phyloP scores from a whole-genome alignment of 92 coral and sea anemone genomes.

The Porites evermanni region DNA sequence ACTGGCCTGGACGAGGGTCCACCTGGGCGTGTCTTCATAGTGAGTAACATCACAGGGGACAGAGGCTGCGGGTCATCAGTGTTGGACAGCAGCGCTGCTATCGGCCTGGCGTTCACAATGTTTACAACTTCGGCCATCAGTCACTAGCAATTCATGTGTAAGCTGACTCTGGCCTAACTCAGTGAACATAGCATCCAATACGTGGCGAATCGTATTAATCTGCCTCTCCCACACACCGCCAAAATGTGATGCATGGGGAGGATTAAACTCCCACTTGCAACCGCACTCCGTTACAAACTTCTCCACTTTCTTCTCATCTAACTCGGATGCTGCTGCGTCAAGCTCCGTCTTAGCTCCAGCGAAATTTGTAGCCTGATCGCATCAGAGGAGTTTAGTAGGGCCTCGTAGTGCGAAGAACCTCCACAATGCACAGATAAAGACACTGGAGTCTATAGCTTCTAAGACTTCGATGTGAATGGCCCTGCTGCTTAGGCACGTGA shows the following conservation, averaged over 20 bases:
- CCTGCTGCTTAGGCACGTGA: slow-evolving; percentile 61
- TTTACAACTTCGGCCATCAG: slow-evolving; percentile 46
- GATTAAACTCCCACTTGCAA: slow-evolving; percentile 60
- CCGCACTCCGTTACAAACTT: slow-evolving; percentile 46
- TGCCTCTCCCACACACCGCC: slow-evolving; percentile 72
- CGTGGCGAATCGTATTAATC: slow-evolving; percentile 47
- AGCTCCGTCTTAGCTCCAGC: slow-evolving; percentile 65
- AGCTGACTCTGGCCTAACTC: slow-evolving; percentile 38
- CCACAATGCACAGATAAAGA: slow-evolving; percentile 62
- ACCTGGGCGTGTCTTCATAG: slow-evolving; percentile 39
- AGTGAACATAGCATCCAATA: slow-evolving; percentile 46
- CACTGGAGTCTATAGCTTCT: slow-evolving; percentile 56
- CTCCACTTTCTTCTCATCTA: slow-evolving; percentile 37
- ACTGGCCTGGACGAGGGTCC: slow-evolving; percentile 41
- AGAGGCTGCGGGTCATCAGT: slow-evolving; percentile 44
- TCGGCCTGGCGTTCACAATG: slow-evolving; percentile 55
- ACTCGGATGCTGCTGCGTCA: slow-evolving; percentile 33
- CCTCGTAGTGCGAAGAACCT: slow-evolving; percentile 59
- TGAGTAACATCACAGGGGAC: slow-evolving; percentile 50
- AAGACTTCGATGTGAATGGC: slow-evolving; percentile 64
- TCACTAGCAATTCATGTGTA: slow-evolving; percentile 37
- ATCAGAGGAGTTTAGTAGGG: slow-evolving; percentile 44
- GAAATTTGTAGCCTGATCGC: slow-evolving; percentile 62
- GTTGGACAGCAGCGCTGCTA: slow-evolving; percentile 29
- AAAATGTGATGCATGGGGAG: slow-evolving; percentile 71